Evolutionary conservation across 1,140 invertebrate genomes (phyloP).

Genomic region (Bilobella aurantiaca): DNA sequence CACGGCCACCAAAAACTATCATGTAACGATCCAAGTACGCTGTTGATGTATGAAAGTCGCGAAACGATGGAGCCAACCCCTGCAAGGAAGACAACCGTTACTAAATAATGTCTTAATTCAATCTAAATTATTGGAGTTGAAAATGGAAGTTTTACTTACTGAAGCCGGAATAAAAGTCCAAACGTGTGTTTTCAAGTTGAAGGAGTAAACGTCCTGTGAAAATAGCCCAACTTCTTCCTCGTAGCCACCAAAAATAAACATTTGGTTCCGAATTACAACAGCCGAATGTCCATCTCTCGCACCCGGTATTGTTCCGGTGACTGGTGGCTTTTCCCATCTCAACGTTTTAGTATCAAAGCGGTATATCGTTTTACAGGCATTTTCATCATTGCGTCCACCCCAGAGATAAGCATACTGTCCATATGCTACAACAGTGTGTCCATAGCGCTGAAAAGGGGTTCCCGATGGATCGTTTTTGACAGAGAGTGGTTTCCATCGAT

Average conservation of each 20-base stretch:
- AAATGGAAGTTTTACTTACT: no score
- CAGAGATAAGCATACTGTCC: slow-evolving; percentile 69
- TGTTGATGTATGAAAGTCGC: slow-evolving; percentile 80
- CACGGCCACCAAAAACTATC: slow-evolving; percentile 75
- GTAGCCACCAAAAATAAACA: slow-evolving; percentile 83
- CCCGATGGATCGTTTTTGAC: slow-evolving; percentile 36
- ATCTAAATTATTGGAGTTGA: background rate
- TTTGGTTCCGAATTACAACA: slow-evolving; percentile 64
- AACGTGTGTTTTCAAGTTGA: slow-evolving; percentile 60
- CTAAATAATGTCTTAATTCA: background rate
- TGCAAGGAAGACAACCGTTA: slow-evolving; percentile 33
- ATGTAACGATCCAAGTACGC: slow-evolving; percentile 39
- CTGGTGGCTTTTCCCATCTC: slow-evolving; percentile 55
- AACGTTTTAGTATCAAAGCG: slow-evolving; percentile 50
- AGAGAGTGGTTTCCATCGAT: slow-evolving; percentile 42
- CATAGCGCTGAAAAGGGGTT: slow-evolving; percentile 57
- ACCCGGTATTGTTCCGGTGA: slow-evolving; percentile 57
- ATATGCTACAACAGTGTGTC: slow-evolving; percentile 73
- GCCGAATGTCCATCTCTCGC: slow-evolving; percentile 82
- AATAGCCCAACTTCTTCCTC: slow-evolving; percentile 66
- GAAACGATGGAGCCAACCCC: slow-evolving; percentile 53
- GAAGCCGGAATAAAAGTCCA: slow-evolving; percentile 55
- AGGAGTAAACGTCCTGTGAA: slow-evolving; percentile 62
- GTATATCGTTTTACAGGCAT: slow-evolving; percentile 64
- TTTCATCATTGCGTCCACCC: slow-evolving; percentile 74